A percentile compares a stretch with the other conserved stretches of the same genome.
Evolutionary conservation across 2,797 vertebrate species (phyloP).

Genomic region (Bryconaethiops microstoma): DNA sequence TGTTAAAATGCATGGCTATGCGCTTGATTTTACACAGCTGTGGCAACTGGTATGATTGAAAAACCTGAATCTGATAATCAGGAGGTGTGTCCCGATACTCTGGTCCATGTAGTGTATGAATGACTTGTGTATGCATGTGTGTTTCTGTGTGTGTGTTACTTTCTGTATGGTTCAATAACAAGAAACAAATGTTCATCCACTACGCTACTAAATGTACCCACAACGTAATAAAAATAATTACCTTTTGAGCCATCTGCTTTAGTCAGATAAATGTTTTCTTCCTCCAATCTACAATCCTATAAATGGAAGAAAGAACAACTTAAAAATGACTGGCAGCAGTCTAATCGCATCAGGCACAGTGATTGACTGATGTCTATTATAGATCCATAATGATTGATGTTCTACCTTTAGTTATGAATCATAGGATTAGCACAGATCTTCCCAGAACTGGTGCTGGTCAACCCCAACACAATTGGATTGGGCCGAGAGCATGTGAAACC

Average conservation of each 20-base stretch:
- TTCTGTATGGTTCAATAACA: neutral
- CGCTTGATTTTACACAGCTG: no score
- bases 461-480: constrained; percentile 63
- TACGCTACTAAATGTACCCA: constrained; percentile 13
- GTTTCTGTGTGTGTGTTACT: neutral
- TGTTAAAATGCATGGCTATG: no score
- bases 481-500: constrained; percentile 62
- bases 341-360: constrained; percentile 52
- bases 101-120: neutral
- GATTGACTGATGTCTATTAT: constrained; percentile 57
- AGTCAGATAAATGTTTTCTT: constrained; percentile 44
- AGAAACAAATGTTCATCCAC: constrained; percentile 6
- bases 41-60: no score
- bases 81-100: no score
- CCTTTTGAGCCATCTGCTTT: constrained; percentile 39
- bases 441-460: constrained; percentile 63
- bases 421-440: constrained; percentile 63
- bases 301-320: constrained; percentile 57
- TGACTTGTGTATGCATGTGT: neutral
- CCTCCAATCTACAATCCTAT: constrained; percentile 42
- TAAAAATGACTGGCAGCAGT: constrained; percentile 48
- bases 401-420: constrained; percentile 63
- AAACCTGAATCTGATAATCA: no score
- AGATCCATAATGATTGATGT: constrained; percentile 63
- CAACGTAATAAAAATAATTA: constrained; percentile 48